Percentiles rank a stretch among this genome's conserved stretches.
These are phyloP conservation scores for Sphaeramia orbicularis DNA, from an alignment of 2,797 vertebrate species.

Conservation along the genomic window DNA sequence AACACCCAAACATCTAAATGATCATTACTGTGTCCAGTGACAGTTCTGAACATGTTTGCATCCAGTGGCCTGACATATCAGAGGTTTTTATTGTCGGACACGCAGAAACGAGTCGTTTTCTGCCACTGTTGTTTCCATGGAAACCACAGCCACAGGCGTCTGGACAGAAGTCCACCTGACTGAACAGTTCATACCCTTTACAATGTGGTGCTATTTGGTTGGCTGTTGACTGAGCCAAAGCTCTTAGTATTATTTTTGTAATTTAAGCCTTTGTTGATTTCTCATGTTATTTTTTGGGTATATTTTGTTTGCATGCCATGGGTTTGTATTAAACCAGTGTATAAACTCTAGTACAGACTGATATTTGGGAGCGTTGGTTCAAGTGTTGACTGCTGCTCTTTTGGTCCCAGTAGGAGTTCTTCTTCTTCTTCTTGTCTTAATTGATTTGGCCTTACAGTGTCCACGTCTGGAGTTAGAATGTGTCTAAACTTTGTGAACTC, in stretches of 20 bases:
- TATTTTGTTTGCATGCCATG: conserved; percentile 66
- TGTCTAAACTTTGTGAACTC: conserved; percentile 40
- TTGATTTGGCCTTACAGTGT: conserved; percentile 62
- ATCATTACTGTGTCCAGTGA: too few relatives aligned
- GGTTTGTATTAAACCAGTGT: conserved; percentile 42
- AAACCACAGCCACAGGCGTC: background rate
- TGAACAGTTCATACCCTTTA: conserved; percentile 48
- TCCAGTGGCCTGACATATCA: too few relatives aligned
- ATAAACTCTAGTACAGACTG: conserved; percentile 34
- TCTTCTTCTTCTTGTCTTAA: conserved; percentile 51
- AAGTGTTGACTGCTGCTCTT: background rate
- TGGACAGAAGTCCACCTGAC: conserved; percentile 10
- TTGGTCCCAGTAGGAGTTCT: conserved; percentile 12
- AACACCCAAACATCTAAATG: too few relatives aligned
- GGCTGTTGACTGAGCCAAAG: conserved; percentile 64
- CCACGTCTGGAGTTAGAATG: conserved; percentile 42
- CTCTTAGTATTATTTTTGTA: background rate
- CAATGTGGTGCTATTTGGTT: conserved; percentile 59
- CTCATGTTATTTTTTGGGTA: conserved; percentile 19
- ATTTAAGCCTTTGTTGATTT: conserved; percentile 16
- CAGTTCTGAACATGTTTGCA: too few relatives aligned
- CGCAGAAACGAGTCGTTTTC: too few relatives aligned
- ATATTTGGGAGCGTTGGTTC: conserved; percentile 9
- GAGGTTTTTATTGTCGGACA: background rate
- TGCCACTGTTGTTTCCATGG: too few relatives aligned